Evolutionary conservation across 2,797 vertebrate genomes (phyloP), one percentile per base, ranked within the genome.

Genomic region (Enteromius trimaculatus): DNA sequence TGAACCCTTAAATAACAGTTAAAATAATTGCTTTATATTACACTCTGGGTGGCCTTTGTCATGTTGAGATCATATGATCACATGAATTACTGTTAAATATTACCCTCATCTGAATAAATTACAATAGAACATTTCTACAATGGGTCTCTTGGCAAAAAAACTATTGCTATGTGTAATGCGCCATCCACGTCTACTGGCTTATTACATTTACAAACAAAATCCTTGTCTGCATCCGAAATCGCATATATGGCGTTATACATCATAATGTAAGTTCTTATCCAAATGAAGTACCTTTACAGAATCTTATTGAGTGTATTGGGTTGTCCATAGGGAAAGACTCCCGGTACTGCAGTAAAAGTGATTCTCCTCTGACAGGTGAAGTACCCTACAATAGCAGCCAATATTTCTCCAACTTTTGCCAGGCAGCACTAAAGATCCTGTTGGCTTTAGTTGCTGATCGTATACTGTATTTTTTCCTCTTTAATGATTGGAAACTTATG

Each of bases 401-500:
- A 8, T 64, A 7, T 16, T 17, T 29, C 13, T 29, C 13, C 13
- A 6, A 16, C 13, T 31, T 31, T 64, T 3, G 19, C 26, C 34
- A 42, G 31, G 6, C 34, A 76, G 13, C 14, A 17, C 26, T 8
- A 31, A 65, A 19, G 10, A n/a, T 76, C n/a, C 37, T 19, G 34
- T 34, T 26, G 21, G 47, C 19, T 75, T 75, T 3, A 16, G 13
- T 39, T 39, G 34, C n/a, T 26, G 37, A 9, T 13, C 6, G 11
- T 42, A n/a, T 13, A 49, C 19, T 51, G 21, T 23, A 26, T 51
- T 79, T 49, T 29, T 17, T 42, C 16, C 14, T 26, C n/a, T 69
- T 79, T 39, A 68, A 53, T 55, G 10, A 39, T 4, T 53, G 47
- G 39, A 68, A 79, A 69, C 65, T 3, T 34, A 8, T 79, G 47